phyloP scores from a whole-genome alignment of 92 coral and sea anemone genomes.

The Zoanthus gigantus region DNA sequence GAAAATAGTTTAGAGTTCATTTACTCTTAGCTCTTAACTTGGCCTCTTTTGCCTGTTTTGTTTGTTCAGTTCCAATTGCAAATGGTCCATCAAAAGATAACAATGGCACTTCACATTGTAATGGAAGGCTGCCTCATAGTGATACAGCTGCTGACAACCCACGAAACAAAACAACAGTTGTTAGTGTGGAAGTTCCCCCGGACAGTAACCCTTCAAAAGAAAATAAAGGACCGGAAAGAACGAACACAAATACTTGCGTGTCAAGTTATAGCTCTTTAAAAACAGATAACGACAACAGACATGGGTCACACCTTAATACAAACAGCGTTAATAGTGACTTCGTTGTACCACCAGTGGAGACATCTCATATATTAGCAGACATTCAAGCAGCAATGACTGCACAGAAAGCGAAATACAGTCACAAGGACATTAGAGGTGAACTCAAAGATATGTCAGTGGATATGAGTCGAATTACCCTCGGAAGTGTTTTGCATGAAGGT shows the following conservation, averaged over 20 bases:
- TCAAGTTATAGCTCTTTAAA: constrained; percentile 25
- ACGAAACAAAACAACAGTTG: constrained; percentile 1
- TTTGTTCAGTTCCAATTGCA: constrained; percentile 34
- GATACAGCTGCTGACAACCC: not conserved
- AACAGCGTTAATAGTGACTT: constrained; percentile 42
- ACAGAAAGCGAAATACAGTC: constrained; percentile 88
- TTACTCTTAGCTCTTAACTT: not conserved
- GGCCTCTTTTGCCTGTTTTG: not conserved
- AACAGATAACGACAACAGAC: not conserved
- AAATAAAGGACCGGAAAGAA: not conserved
- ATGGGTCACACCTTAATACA: constrained; percentile 28
- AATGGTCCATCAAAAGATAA: constrained; percentile 18
- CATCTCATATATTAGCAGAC: constrained; percentile 54
- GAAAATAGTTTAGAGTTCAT: not conserved
- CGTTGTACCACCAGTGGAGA: constrained; percentile 65
- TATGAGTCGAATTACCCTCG: constrained; percentile 91
- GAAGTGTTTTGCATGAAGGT: constrained; percentile 92
- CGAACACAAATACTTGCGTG: not conserved
- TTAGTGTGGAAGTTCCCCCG: not conserved
- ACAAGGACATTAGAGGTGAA: constrained; percentile 90
- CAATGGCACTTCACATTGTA: not conserved
- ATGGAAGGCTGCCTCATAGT: constrained; percentile 22
- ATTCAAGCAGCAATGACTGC: constrained; percentile 81
- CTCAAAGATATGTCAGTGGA: constrained; percentile 82
- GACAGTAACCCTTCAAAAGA: not conserved